Conservation (phyloP, 1,140 invertebrate genomes). For the Drosophila varians region DNA sequence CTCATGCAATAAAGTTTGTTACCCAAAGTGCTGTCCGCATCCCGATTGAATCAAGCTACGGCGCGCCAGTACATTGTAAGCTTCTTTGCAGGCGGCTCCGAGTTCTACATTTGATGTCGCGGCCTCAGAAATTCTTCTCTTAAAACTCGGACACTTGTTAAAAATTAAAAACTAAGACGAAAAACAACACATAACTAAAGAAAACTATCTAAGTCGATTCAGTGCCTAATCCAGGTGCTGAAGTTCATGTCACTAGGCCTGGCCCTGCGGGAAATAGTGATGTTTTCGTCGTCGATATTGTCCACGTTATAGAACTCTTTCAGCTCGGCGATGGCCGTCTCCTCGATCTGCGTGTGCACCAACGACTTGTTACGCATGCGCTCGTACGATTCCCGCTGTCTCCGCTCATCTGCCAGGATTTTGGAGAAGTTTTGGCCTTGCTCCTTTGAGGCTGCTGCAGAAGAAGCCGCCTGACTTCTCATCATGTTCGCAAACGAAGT, state of each 20-base stretch:
- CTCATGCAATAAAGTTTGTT: slow-evolving; percentile 57
- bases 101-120: slow-evolving; percentile 67
- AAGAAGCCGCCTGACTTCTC: slow-evolving; percentile 23
- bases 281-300: slow-evolving; percentile 86
- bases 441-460: slow-evolving; percentile 1
- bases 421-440: slow-evolving; percentile 81
- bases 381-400: slow-evolving; percentile 84
- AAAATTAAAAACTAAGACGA: slow-evolving; percentile 22
- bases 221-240: slow-evolving; percentile 71
- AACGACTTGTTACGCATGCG: slow-evolving; percentile 86
- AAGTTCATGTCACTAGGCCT: slow-evolving; percentile 72
- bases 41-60: slow-evolving; percentile 12
- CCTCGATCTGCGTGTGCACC: slow-evolving; percentile 87
- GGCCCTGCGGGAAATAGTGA: slow-evolving; percentile 85
- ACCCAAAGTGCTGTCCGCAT: slow-evolving; percentile 50
- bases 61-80: slow-evolving; percentile 18
- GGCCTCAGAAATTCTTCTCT: slow-evolving; percentile 13
- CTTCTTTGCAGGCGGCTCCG: slow-evolving; percentile 69
- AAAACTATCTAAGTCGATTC: slow-evolving; percentile 9
- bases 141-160: slow-evolving; percentile 15
- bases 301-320: slow-evolving; percentile 86
- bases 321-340: slow-evolving; percentile 88
- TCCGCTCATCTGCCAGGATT: slow-evolving; percentile 85
- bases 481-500: slow-evolving; percentile 80
- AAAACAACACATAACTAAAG: slow-evolving; percentile 4